Evolutionary conservation across 1,140 invertebrate genomes (phyloP), one percentile per base, ranked within the genome.

Genomic region (Drosophila elegans): DNA sequence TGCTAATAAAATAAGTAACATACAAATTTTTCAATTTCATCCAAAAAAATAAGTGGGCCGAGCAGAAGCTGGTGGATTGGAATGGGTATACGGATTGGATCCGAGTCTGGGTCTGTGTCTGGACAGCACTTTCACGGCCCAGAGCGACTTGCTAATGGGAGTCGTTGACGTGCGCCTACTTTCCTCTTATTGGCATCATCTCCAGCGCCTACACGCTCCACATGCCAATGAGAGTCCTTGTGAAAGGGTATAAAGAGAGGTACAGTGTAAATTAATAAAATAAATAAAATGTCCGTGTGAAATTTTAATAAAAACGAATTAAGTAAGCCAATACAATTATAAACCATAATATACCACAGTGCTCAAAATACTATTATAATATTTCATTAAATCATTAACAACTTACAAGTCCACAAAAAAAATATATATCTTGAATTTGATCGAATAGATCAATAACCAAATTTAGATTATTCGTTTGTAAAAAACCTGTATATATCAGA

Each of bases 1-100:
- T 89, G 84, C 63, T 84, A 84, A 89, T 91, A 91, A 91, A 91
- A 91, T 91, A 91, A 91, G 80, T 91, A 91, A 91, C 74, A 91
- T 88, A 86, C 84, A 91, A 90, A 91, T 83, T 90, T 89, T 83
- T 88, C 83, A 88, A 88, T 88, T 88, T 88, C 38, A 32, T 36
- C 36, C 36, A 75, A 61, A 72, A 69, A 80, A 55, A 63, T 51
- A 86, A 86, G 34, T 88, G 75, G 83, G 72, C 54, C 67, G 34
- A 66, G 55, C 72, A 55, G 54, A 54, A 71, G 64, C 49, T 42
- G 60, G 7, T 61, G n/a, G n/a, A 34, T 3, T 36, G 16, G 41
- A 1, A 10, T 34, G 11, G 38, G 5, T 16, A 3, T 12, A 13
- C 10, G 41, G 2, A 10, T 34, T n/a, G 38, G 12, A n/a, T n/a